Evolutionary conservation across 2,888 invertebrate species (phyloP).

Genomic region (Cryptus viduatorius): DNA sequence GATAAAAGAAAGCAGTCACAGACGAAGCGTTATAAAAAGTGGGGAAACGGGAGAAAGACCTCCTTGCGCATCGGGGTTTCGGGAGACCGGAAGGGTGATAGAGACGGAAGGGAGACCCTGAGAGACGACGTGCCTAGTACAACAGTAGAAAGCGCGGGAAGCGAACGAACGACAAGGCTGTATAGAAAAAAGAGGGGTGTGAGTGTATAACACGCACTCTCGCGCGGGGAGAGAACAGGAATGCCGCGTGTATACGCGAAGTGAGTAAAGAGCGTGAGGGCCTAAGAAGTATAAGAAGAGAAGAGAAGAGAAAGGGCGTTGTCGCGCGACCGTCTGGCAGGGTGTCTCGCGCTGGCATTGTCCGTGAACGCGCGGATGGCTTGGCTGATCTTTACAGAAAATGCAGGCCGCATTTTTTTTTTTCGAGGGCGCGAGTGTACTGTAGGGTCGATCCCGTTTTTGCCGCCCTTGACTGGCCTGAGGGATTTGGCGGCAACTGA

Average conservation of each 20-base stretch:
- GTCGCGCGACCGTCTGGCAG: slow-evolving; percentile 76
- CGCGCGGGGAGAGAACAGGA: slow-evolving; percentile 39
- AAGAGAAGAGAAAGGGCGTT: slow-evolving; percentile 68
- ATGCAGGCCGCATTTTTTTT: slow-evolving; percentile 72
- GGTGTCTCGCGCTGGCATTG: slow-evolving; percentile 78
- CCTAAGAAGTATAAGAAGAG: slow-evolving; percentile 35
- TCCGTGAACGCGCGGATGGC: slow-evolving; percentile 77
- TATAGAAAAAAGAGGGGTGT: neutral
- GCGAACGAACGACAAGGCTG: slow-evolving; percentile 23
- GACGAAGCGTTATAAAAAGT: slow-evolving; percentile 57
- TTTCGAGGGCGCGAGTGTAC: neutral
- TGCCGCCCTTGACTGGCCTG: slow-evolving; percentile 25
- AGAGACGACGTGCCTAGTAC: slow-evolving; percentile 37
- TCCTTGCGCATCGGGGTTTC: slow-evolving; percentile 47
- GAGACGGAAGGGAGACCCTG: slow-evolving; percentile 16
- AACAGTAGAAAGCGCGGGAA: slow-evolving; percentile 48
- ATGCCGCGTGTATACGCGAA: slow-evolving; percentile 46
- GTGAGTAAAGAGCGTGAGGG: slow-evolving; percentile 44
- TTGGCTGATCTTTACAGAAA: slow-evolving; percentile 77
- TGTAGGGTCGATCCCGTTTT: slow-evolving; percentile 14
- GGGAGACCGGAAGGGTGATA: slow-evolving; percentile 54
- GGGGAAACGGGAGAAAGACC: slow-evolving; percentile 36
- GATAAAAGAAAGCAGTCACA: slow-evolving; percentile 50
- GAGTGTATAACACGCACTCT: slow-evolving; percentile 41
- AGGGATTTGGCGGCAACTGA: neutral